These are phyloP conservation scores for Odiellus spinosus DNA, from an alignment of 2,888 invertebrate species.

Conservation along the genomic window DNA sequence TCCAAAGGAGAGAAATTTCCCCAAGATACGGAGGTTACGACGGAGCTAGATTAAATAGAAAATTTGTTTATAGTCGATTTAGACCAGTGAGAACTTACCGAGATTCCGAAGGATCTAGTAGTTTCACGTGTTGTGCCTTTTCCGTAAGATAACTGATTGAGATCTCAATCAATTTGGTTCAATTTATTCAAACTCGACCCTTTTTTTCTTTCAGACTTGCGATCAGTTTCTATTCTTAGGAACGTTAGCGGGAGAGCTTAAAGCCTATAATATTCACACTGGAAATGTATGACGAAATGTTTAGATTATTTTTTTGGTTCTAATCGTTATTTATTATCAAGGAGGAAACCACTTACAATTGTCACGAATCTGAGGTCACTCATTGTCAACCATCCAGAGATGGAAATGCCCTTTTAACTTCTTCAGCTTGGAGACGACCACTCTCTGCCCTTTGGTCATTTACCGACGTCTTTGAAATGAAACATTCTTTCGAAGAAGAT, in stretches of 20 bases:
- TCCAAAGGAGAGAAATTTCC: slow-evolving; percentile 38
- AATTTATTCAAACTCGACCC: neutral
- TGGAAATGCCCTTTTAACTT: slow-evolving; percentile 64
- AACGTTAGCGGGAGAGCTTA: slow-evolving; percentile 76
- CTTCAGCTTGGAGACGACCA: slow-evolving; percentile 69
- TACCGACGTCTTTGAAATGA: slow-evolving; percentile 40
- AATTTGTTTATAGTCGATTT: slow-evolving; percentile 61
- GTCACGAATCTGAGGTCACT: slow-evolving; percentile 74
- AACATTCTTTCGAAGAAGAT: slow-evolving; percentile 58
- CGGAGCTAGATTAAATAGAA: slow-evolving; percentile 51
- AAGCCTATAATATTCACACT: slow-evolving; percentile 66
- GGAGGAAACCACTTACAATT: slow-evolving; percentile 60
- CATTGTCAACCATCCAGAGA: slow-evolving; percentile 41
- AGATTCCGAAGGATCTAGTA: slow-evolving; percentile 46
- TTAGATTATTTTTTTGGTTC: neutral
- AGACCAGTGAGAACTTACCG: slow-evolving; percentile 57
- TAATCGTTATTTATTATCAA: no score
- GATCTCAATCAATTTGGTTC: neutral
- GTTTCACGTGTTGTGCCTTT: slow-evolving; percentile 57
- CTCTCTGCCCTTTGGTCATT: slow-evolving; percentile 57
- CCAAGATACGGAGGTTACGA: slow-evolving; percentile 35
- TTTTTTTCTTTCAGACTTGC: slow-evolving; percentile 36
- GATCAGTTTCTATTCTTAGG: slow-evolving; percentile 61
- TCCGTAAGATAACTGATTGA: slow-evolving; percentile 33
- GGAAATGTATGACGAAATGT: slow-evolving; percentile 38